Base-by-base conservation (phyloP, 2,113 vertebrate genomes). In the Furnarius figulus region DNA sequence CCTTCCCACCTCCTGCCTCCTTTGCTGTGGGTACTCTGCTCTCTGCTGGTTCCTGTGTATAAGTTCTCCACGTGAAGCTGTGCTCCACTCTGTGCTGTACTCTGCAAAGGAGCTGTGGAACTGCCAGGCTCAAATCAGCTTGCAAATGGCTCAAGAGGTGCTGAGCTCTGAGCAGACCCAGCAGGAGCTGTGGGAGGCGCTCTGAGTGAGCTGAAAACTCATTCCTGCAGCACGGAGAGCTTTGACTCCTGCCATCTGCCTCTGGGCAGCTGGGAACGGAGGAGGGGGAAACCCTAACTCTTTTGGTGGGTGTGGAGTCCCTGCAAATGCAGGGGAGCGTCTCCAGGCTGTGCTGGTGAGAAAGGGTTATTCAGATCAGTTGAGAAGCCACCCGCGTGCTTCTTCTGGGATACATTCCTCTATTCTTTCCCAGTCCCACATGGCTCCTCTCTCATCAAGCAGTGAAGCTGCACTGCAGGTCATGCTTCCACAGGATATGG, bases 21-120 rank as follows among this genome's bases (percentile, higher is more conserved):
- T 95, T 96, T 92, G 83, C 93, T 92, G 89, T 90, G 93, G 93
- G 95, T 76, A 92, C 68, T 96, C 93, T 96, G 95, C 96, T 95
- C 96, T 97, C 95, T 97, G 94, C 93, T 97, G 96, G 96, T 77
- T 95, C 95, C 59, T 67, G 65, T 47, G 91, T 84, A 95, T 90
- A 95, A 95, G 82, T 91, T 93, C 91, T 89, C 70, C 15, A 14
- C 59, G 71, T 56, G 50, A 90, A 85, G 94, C 87, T 62, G 79
- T 92, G 74, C 77, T 75, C 13, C 74, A 37, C 52, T 74, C 12
- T 85, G 70, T 27, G 44, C 76, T 65, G n/a, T 8, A 27, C 0
- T 7, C 75, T 55, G 49, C 63, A 92, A 87, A 85, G 78, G 49
- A 93, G 70, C 73, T 94, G 81, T 74, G 85, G 86, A 91, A 74